Conservation (phyloP, 2,888 invertebrate species). For the Oxytorus armatus region DNA sequence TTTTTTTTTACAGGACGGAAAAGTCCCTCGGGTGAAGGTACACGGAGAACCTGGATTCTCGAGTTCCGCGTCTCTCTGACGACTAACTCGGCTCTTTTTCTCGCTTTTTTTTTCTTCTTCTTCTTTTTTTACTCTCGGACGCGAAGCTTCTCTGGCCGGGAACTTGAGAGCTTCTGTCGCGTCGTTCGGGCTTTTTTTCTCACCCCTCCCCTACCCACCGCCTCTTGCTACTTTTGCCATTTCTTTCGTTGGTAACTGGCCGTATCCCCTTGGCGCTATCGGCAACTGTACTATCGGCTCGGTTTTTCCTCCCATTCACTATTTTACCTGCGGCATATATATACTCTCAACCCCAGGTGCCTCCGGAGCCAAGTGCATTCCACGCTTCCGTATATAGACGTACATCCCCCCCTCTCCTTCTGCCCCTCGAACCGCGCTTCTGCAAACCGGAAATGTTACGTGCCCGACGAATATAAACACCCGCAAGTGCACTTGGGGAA, state of each 20-base stretch:
- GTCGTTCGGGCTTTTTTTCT: background rate
- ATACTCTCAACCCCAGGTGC: slow-evolving; percentile 63
- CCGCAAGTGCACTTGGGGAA: slow-evolving; percentile 52
- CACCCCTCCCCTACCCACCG: background rate
- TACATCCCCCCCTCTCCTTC: no score
- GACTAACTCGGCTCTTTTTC: no score
- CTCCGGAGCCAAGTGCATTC: background rate
- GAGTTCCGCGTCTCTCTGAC: slow-evolving; percentile 12
- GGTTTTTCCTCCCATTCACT: slow-evolving; percentile 50
- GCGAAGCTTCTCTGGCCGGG: background rate
- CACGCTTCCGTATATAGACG: no score
- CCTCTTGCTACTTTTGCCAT: no score
- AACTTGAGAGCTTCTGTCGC: slow-evolving; percentile 36
- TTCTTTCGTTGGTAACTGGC: background rate
- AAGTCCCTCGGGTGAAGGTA: slow-evolving; percentile 24
- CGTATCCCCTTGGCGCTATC: slow-evolving; percentile 23
- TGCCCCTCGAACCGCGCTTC: no score
- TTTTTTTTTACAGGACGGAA: slow-evolving; percentile 33
- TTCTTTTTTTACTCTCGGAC: background rate
- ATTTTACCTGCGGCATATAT: slow-evolving; percentile 55
- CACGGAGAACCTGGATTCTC: slow-evolving; percentile 22
- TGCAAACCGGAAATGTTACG: no score
- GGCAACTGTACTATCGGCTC: slow-evolving; percentile 24
- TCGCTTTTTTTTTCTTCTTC: no score
- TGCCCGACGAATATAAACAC: slow-evolving; percentile 42